Evolutionary conservation across 2,797 vertebrate genomes (phyloP).

Genomic region (Darevskia nairensis): DNA sequence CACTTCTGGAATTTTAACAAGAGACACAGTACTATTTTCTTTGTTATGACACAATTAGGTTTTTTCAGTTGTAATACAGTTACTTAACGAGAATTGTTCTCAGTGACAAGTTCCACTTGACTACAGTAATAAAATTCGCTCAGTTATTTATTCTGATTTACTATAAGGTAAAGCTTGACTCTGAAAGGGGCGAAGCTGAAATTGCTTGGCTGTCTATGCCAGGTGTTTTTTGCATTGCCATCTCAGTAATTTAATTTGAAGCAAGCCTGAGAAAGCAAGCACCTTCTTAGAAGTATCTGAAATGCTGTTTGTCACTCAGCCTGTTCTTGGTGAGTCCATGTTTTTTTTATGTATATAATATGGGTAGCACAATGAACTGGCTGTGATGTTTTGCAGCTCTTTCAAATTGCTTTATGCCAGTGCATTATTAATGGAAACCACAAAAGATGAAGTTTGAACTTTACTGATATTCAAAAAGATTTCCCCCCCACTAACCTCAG

Average conservation of each 20-base stretch:
- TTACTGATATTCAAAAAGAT: background rate
- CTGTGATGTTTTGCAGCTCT: background rate
- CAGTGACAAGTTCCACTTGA: slow-evolving; percentile 20
- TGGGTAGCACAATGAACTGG: background rate
- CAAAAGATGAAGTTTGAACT: background rate
- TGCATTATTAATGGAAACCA: background rate
- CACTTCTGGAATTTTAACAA: slow-evolving; percentile 59
- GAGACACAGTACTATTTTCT: slow-evolving; percentile 25
- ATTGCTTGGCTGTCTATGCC: background rate
- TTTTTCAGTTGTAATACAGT: slow-evolving; percentile 37
- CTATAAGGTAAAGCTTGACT: slow-evolving; percentile 15
- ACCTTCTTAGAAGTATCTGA: background rate
- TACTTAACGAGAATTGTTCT: slow-evolving; percentile 40
- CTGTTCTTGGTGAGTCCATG: background rate
- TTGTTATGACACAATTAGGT: slow-evolving; percentile 38
- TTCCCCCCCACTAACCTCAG: background rate
- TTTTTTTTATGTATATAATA: background rate
- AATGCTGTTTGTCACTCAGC: background rate
- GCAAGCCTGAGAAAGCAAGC: background rate
- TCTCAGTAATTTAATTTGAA: background rate
- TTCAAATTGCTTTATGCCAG: background rate
- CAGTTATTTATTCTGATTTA: slow-evolving; percentile 44
- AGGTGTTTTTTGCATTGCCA: slow-evolving; percentile 6
- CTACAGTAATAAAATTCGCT: slow-evolving; percentile 33
- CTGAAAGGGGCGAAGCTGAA: slow-evolving; percentile 38